These are phyloP conservation scores for Cryptotis parvus DNA, from an alignment of 2,113 vertebrate species.

Conservation along the genomic window DNA sequence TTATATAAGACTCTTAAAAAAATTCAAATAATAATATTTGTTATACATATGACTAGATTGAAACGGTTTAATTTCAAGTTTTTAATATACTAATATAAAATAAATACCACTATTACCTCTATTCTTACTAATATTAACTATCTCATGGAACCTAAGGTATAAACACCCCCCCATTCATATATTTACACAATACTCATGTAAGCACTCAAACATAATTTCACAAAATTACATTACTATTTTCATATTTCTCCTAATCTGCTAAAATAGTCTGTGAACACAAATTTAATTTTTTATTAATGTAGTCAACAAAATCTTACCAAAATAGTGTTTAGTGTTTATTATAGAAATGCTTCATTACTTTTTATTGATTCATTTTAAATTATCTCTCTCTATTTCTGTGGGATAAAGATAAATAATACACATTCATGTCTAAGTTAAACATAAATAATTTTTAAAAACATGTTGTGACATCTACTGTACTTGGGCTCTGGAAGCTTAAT, in stretches of 20 bases:
- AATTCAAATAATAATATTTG: background rate
- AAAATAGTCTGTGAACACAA: conserved; percentile 12
- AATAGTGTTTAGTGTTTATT: conserved; percentile 50
- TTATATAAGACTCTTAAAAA: background rate
- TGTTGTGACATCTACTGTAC: conserved; percentile 81
- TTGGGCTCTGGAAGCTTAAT: conserved; percentile 79
- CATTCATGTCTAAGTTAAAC: conserved; percentile 68
- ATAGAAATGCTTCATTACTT: conserved; percentile 47
- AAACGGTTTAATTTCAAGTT: conserved; percentile 2
- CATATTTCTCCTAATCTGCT: background rate
- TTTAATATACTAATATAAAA: background rate
- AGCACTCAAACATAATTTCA: too few relatives aligned
- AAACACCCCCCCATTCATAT: background rate
- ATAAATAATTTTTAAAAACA: conserved; percentile 71
- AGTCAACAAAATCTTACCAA: background rate
- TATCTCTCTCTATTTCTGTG: conserved; percentile 58
- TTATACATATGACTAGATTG: conserved; percentile 41
- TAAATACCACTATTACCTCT: background rate
- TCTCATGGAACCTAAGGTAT: background rate
- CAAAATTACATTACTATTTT: background rate
- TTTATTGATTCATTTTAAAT: background rate
- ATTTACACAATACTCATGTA: too few relatives aligned
- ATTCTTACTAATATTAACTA: conserved; percentile 5
- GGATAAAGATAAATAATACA: conserved; percentile 56
- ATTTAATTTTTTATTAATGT: conserved; percentile 19